Evolutionary conservation across 1,140 invertebrate genomes (phyloP), one percentile per base, ranked within the genome.

Genomic region (Panagrolaimus sp.): DNA sequence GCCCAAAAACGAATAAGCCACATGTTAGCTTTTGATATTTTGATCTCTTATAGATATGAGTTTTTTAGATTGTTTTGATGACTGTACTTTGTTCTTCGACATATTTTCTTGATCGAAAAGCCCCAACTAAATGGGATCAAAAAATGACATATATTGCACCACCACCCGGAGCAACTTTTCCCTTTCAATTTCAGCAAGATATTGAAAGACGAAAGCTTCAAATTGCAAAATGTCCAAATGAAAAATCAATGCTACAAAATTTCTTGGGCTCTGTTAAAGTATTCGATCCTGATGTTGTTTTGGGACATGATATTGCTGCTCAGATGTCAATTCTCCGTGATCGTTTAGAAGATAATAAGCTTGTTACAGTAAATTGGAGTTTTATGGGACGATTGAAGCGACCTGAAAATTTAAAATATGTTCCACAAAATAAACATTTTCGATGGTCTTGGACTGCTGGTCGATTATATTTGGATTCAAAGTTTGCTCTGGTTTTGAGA

Each of bases 401-500:
- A 4, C 76, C 42, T 45, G 67, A 23, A 13, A 20, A 57, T 16
- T 27, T 71, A 25, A 57, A 63, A 31, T 43, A 77, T 5, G 16
- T 74, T 20, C 67, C 63, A 16, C 51, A 38, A 13, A 63, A 46
- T 20, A 78, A 72, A 64, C 31, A 27, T 46, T 74, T 61, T n/a
- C 69, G 67, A 47, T 78, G 76, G 74, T 71, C 73, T 16, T 53
- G 76, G 42, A 79, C 75, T 43, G 77, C 75, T 27, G 75, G 75
- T 23, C 63, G 75, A 13, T 65, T 73, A n/a, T 67, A 62, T 43
- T 23, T 77, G 16, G 71, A 71, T 53, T 66, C 72, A 31, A 76
- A 76, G 74, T 75, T 20, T 16, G 31, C 7, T n/a, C 7, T 38
- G 31, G 2, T 38, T 38, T 38, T 38, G 2, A 4, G 31, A 38